These are phyloP conservation scores for Zoanthus solanderi DNA, from an alignment of 92 coral and sea anemone genomes.

Conservation along the genomic window DNA sequence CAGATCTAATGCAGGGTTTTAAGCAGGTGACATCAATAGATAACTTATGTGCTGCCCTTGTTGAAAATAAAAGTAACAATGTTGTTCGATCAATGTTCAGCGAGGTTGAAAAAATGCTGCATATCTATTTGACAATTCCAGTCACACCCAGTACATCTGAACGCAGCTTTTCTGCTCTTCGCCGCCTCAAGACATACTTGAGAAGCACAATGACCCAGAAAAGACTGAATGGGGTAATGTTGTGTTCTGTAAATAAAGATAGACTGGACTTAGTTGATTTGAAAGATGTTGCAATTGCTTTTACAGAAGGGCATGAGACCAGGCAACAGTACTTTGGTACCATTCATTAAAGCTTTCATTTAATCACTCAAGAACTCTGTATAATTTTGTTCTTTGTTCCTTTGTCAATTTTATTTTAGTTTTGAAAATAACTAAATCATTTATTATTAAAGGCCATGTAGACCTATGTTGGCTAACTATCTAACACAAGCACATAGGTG, in stretches of 20 bases:
- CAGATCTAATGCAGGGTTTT: constrained; percentile 18
- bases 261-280: background rate
- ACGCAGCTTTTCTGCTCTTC: background rate
- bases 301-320: background rate
- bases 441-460: background rate
- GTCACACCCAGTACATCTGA: constrained; percentile 6
- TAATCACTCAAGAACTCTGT: constrained; percentile 5
- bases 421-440: background rate
- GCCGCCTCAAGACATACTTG: constrained; percentile 36
- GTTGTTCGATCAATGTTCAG: too few species aligned
- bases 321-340: background rate
- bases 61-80: too few species aligned
- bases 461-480: constrained; percentile 6
- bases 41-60: too few species aligned
- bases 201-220: constrained; percentile 39
- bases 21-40: background rate
- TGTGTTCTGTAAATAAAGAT: background rate
- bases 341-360: background rate
- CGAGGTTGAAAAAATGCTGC: too few species aligned
- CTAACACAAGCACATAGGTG: background rate
- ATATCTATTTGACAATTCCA: background rate
- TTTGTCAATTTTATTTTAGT: background rate
- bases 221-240: constrained; percentile 17
- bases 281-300: background rate
- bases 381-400: constrained; percentile 12